Conservation (phyloP, 2,888 invertebrate species). For the Acleris literana region DNA sequence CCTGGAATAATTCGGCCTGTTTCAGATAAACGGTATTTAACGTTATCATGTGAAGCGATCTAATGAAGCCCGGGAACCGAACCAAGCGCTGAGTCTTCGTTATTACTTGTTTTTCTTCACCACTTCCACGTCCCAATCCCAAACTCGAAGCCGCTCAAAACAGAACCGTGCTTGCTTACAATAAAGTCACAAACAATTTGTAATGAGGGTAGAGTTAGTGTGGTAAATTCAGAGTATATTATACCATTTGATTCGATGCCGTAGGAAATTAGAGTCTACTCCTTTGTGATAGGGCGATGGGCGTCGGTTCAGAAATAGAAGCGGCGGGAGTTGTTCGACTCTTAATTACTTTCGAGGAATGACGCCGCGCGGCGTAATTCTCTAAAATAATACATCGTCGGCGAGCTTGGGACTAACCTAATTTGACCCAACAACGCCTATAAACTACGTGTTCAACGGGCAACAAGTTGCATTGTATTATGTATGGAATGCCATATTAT, state of each 20-base stretch:
- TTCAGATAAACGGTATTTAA: slow-evolving; percentile 28
- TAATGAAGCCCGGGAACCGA: slow-evolving; percentile 22
- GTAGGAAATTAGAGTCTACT: slow-evolving; percentile 13
- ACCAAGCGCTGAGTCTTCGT: slow-evolving; percentile 11
- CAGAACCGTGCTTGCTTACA: neutral
- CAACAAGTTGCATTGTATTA: too few relatives aligned
- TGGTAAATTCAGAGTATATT: slow-evolving; percentile 23
- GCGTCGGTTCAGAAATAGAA: slow-evolving; percentile 32
- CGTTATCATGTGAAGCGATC: slow-evolving; percentile 31
- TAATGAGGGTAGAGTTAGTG: neutral
- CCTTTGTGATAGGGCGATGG: neutral
- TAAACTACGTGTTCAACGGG: neutral
- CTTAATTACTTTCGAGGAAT: slow-evolving; percentile 35
- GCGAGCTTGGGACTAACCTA: too few relatives aligned
- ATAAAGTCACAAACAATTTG: neutral
- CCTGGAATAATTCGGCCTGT: neutral
- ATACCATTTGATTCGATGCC: slow-evolving; percentile 20
- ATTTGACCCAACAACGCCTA: too few relatives aligned
- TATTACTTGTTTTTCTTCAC: slow-evolving; percentile 26
- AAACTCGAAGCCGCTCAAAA: slow-evolving; percentile 5
- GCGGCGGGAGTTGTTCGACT: slow-evolving; percentile 34
- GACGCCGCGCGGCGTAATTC: too few relatives aligned
- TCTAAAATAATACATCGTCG: too few relatives aligned
- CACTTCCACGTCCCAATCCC: neutral
- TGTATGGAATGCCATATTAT: too few relatives aligned